Evolutionary conservation across 2,888 invertebrate species (phyloP).

Genomic region (Ariolimax columbianus): DNA sequence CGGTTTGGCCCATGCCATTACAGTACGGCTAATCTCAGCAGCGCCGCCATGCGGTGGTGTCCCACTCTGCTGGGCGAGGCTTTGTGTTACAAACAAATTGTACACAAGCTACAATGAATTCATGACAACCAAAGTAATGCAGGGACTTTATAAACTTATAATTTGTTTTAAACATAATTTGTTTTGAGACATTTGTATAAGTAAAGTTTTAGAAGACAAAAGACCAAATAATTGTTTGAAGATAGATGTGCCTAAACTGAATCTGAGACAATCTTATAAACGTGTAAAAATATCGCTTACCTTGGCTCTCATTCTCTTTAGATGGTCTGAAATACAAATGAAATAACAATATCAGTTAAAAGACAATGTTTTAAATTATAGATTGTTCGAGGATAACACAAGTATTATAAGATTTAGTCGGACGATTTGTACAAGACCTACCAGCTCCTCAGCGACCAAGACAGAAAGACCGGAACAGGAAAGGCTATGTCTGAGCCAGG

Average conservation of each 20-base stretch:
- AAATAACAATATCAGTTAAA: neutral
- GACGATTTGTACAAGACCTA: neutral
- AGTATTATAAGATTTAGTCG: neutral
- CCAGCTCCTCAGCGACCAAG: slow-evolving; percentile 12
- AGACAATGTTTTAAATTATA: neutral
- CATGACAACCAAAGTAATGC: too few relatives aligned
- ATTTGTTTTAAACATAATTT: too few relatives aligned
- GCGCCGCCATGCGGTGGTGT: too few relatives aligned
- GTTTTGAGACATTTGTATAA: too few relatives aligned
- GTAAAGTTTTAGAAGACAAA: too few relatives aligned
- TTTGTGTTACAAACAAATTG: too few relatives aligned
- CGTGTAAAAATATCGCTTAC: slow-evolving; percentile 8
- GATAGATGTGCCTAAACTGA: neutral
- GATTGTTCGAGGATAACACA: neutral
- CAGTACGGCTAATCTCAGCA: too few relatives aligned
- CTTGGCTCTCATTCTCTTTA: slow-evolving; percentile 43
- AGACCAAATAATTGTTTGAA: too few relatives aligned
- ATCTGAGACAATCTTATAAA: neutral
- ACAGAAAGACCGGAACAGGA: slow-evolving; percentile 32
- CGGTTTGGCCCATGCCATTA: too few relatives aligned
- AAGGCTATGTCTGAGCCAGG: neutral
- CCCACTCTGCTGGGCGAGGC: too few relatives aligned
- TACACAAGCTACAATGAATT: too few relatives aligned
- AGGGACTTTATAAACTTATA: too few relatives aligned
- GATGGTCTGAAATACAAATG: neutral